These are phyloP conservation scores for Athene cunicularia DNA, from an alignment of 2,113 vertebrate species.

Conservation along the genomic window DNA sequence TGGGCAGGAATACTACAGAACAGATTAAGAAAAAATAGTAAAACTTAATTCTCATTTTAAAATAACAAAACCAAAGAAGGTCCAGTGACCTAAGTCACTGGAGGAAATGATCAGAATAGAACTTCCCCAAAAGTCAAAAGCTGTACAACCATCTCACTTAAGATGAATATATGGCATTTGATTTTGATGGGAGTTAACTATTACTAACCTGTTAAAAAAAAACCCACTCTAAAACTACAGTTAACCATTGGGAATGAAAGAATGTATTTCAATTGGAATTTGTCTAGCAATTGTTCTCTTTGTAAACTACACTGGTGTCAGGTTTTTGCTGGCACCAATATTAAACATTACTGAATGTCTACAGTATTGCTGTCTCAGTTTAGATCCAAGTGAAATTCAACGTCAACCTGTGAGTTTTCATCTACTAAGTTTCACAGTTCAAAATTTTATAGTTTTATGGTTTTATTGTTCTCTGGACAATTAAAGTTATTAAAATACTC, in stretches of 20 bases:
- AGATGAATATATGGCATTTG: not conserved
- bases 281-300: conserved; percentile 56
- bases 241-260: conserved; percentile 30
- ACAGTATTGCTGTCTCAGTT: conserved; percentile 74
- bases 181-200: not conserved
- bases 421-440: not conserved
- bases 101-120: not conserved
- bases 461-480: not conserved
- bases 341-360: conserved; percentile 77
- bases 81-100: not conserved
- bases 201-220: not conserved
- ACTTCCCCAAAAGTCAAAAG: not conserved
- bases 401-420: conserved; percentile 48
- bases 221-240: not conserved
- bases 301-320: conserved; percentile 60
- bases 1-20: not conserved
- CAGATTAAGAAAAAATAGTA: not conserved
- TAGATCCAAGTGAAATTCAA: conserved; percentile 71
- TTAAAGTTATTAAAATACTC: not conserved
- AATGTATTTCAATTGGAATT: conserved; percentile 16
- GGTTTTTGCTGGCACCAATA: conserved; percentile 71
- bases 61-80: not conserved
- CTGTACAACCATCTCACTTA: not conserved
- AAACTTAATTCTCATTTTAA: not conserved
- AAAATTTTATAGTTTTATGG: not conserved